phyloP scores from a whole-genome alignment of 2,113 vertebrate species.

The Odontesthes bonariensis region DNA sequence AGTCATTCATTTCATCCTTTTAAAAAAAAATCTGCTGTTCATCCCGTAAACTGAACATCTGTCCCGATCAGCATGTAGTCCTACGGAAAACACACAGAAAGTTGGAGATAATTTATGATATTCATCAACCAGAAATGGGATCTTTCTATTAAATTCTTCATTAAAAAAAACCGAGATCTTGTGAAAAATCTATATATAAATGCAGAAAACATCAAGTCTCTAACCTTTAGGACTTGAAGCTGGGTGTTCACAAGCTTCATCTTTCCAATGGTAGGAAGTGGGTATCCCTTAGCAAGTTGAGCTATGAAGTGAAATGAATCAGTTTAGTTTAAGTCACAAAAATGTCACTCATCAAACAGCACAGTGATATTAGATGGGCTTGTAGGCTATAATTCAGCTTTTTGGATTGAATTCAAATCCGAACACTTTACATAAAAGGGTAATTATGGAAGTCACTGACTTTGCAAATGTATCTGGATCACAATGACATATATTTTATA shows the following conservation, averaged over 20 bases:
- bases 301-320: slow-evolving; percentile 30
- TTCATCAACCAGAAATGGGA: background rate
- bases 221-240: slow-evolving; percentile 79
- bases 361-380: background rate
- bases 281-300: slow-evolving; percentile 75
- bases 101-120: background rate
- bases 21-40: background rate
- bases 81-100: slow-evolving; percentile 44
- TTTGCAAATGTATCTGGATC: too few relatives aligned
- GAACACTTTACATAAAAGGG: too few relatives aligned
- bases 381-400: too few relatives aligned
- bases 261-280: slow-evolving; percentile 79
- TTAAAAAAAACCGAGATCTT: too few relatives aligned
- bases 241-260: slow-evolving; percentile 79
- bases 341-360: background rate
- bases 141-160: background rate
- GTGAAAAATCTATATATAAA: background rate
- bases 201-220: slow-evolving; percentile 3
- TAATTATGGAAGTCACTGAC: too few relatives aligned
- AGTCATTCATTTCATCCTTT: too few relatives aligned
- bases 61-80: slow-evolving; percentile 80
- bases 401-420: too few relatives aligned
- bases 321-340: background rate
- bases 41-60: slow-evolving; percentile 73
- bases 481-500: too few relatives aligned